Evolutionary conservation across 35 echinoderm and acorn worm species (phyloP).

Genomic region (Diadema setosum): DNA sequence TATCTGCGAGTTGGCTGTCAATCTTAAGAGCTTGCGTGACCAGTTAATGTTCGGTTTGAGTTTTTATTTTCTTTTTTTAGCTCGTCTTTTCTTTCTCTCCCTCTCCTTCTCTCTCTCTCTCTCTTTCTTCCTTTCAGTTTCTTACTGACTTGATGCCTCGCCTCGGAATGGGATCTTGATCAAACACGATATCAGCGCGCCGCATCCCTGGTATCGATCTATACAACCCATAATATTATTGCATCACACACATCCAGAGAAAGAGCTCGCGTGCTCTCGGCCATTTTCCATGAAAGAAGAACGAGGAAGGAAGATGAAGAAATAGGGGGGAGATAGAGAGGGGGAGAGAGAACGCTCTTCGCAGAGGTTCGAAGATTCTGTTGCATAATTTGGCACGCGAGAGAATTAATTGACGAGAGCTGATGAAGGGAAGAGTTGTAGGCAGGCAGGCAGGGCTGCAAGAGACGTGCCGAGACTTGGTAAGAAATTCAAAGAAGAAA

Average conservation of each 20-base stretch:
- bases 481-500: not conserved
- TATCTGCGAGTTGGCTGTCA: slow-evolving; percentile 7
- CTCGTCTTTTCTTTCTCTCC: not conserved
- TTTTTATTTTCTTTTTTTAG: too few relatives aligned
- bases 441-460: not conserved
- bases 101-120: too few relatives aligned
- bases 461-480: not conserved
- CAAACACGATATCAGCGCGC: not conserved
- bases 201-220: not conserved
- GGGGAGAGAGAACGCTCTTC: too few relatives aligned
- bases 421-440: not conserved
- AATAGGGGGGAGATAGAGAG: not conserved
- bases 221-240: slow-evolving; percentile 12
- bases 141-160: not conserved
- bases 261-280: not conserved
- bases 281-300: not conserved
- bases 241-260: slow-evolving; percentile 3
- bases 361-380: not conserved
- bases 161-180: not conserved
- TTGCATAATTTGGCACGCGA: slow-evolving; percentile 2
- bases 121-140: too few relatives aligned
- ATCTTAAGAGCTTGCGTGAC: slow-evolving; percentile 9
- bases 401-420: not conserved
- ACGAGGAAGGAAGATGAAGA: not conserved
- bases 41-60: not conserved